Evolutionary conservation across 2,888 invertebrate species (phyloP).

Genomic region (Apantesis nais): DNA sequence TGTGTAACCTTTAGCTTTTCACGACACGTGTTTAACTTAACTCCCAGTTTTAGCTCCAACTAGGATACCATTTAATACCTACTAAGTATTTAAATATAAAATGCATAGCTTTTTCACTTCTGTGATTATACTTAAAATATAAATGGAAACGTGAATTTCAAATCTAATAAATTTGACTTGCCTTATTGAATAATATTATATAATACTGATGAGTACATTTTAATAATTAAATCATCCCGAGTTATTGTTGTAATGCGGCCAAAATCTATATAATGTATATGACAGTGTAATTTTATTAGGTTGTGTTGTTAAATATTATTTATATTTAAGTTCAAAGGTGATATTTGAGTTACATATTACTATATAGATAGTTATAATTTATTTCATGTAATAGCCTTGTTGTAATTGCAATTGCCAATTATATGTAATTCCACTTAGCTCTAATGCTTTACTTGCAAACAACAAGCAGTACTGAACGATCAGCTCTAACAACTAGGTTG

Average conservation of each 20-base stretch:
- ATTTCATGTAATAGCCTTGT: slow-evolving; percentile 37
- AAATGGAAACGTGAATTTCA: neutral
- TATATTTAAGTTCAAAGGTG: slow-evolving; percentile 51
- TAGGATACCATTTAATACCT: neutral
- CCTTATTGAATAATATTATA: neutral
- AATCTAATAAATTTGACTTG: neutral
- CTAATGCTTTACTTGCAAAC: slow-evolving; percentile 1
- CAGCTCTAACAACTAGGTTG: slow-evolving; percentile 28
- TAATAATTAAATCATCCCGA: neutral
- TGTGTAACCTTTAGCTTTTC: neutral
- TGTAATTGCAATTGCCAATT: slow-evolving; percentile 30
- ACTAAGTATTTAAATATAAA: too few relatives aligned
- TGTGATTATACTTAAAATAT: neutral
- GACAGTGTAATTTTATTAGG: slow-evolving; percentile 15
- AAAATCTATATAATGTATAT: neutral
- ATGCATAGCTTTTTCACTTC: neutral
- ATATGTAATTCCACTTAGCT: neutral
- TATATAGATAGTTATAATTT: slow-evolving; percentile 37
- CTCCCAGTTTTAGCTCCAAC: neutral
- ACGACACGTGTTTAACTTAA: neutral
- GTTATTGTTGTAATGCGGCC: neutral
- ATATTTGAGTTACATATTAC: slow-evolving; percentile 50
- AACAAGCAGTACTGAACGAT: slow-evolving; percentile 43
- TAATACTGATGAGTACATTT: neutral
- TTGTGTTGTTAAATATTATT: slow-evolving; percentile 39